Conservation (phyloP, 2,888 invertebrate species). For the Charanyca ferruginea region DNA sequence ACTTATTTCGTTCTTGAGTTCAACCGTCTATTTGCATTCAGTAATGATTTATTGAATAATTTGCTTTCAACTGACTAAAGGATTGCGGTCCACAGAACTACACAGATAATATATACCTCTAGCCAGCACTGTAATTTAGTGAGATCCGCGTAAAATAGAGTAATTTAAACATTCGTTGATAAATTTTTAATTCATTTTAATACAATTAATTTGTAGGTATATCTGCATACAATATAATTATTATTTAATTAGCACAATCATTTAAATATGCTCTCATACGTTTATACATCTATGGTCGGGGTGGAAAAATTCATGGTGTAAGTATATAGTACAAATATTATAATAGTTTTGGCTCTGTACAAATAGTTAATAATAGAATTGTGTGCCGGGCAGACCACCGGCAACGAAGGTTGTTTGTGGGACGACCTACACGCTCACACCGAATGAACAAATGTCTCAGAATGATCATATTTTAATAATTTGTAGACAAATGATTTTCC, state of each 20-base stretch:
- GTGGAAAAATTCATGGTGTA: constrained; percentile 74
- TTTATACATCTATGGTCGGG: constrained; percentile 50
- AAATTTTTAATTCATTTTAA: too few relatives aligned
- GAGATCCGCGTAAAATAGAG: too few relatives aligned
- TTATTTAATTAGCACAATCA: neutral
- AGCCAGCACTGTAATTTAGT: too few relatives aligned
- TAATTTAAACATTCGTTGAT: too few relatives aligned
- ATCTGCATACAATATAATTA: too few relatives aligned
- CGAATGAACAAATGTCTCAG: neutral
- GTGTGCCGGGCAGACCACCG: constrained; percentile 74
- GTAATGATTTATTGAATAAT: too few relatives aligned
- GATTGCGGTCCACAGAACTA: too few relatives aligned
- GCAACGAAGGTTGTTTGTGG: constrained; percentile 57
- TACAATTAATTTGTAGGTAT: too few relatives aligned
- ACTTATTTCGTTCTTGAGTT: neutral
- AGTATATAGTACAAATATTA: constrained; percentile 82
- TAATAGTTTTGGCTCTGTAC: constrained; percentile 79
- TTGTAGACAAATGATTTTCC: too few relatives aligned
- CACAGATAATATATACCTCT: too few relatives aligned
- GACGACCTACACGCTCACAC: constrained; percentile 35
- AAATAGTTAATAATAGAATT: constrained; percentile 78
- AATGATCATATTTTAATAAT: neutral
- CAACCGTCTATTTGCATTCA: too few relatives aligned
- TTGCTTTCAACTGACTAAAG: too few relatives aligned
- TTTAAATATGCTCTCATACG: constrained; percentile 24